Evolutionary conservation across 2,888 invertebrate species (phyloP).

Genomic region (Heliconius hortense): DNA sequence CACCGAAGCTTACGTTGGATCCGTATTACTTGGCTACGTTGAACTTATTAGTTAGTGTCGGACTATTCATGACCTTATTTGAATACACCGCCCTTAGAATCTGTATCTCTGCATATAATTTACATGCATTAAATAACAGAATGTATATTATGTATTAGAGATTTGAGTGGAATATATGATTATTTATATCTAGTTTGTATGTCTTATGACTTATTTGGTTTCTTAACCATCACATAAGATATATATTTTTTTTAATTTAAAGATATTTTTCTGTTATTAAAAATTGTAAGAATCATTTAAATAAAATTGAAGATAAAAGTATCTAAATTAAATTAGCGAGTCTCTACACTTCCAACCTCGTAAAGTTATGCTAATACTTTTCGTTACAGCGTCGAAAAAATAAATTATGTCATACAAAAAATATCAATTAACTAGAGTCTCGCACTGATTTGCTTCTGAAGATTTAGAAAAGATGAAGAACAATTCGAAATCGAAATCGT

Average conservation of each 20-base stretch:
- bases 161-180: constrained; percentile 4
- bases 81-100: constrained; percentile 21
- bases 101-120: constrained; percentile 24
- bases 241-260: no score
- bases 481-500: no score
- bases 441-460: not conserved
- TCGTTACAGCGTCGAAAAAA: not conserved
- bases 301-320: no score
- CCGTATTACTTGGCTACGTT: constrained; percentile 19
- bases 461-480: not conserved
- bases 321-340: no score
- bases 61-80: constrained; percentile 28
- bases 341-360: no score
- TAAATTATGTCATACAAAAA: not conserved
- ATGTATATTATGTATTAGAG: not conserved
- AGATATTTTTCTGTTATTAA: no score
- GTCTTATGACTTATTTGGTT: not conserved
- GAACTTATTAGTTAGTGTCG: constrained; percentile 22
- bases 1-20: constrained; percentile 14
- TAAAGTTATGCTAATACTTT: not conserved
- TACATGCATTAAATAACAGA: constrained; percentile 17
- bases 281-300: no score
- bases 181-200: not conserved
- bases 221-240: not conserved
- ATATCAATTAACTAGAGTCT: not conserved